Base-by-base conservation (phyloP, 1,140 invertebrate species). In the Hestina assimilis region DNA sequence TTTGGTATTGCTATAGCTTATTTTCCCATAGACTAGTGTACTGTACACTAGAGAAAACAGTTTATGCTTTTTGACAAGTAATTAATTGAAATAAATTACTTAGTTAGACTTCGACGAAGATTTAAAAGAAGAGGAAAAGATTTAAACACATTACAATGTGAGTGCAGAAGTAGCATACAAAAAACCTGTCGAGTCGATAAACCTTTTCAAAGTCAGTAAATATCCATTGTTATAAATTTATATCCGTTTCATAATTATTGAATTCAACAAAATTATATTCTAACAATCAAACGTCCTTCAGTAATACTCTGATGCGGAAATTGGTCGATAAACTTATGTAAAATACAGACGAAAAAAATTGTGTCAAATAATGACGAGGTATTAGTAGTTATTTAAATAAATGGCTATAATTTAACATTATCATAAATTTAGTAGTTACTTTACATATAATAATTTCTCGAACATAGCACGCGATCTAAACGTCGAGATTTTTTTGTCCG, bases 271-370 rank as follows among this genome's bases (percentile, higher is more conserved):
- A 45, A 58, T 50, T 43, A 51, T 46, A 51, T 38, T 50, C 24
- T 33, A 45, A 58, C 55, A 58, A 59, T 51, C 29, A 29, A n/a
- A n/a, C 33, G 56, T 59, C 56, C 56, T 59, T 59, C 56, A 59
- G 17, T 24, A 11, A 35, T 35, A 48, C 11, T 69, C 75, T 56
- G 67, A 85, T 52, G 69, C 82, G 82, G 82, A 85, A 85, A 79
- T 83, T 80, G 72, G 73, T 72, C 65, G 53, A 67, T 62, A 69
- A 72, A 79, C 73, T 17, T 52, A 48, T 17, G 35, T 41, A 51
- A 14, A 15, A 23, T 41, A 40, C 42, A 28, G 21, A 63, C 42
- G 24, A 68, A 63, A 61, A n/a, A 63, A 63, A 53, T 42, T 15
- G 35, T 26, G 48, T 47, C 20, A 33, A 26, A 20, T 17, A 14